Evolutionary conservation across 2,797 vertebrate species (phyloP).

Genomic region (Sylvia borin): DNA sequence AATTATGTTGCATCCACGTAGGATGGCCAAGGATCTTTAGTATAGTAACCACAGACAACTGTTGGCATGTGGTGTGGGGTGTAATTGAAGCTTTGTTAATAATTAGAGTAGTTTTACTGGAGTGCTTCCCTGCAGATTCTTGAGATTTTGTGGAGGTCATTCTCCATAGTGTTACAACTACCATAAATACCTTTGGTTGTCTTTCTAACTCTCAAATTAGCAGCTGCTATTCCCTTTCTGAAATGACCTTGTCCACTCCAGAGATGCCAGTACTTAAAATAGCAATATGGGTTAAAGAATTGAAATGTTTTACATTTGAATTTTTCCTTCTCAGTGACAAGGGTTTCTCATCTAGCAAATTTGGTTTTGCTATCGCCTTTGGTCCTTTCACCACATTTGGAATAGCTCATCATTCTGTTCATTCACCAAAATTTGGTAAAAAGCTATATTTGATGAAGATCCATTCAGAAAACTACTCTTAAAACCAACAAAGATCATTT

Average conservation of each 20-base stretch:
- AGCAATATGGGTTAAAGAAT: background rate
- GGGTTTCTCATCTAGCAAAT: background rate
- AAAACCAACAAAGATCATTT: background rate
- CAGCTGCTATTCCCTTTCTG: constrained; percentile 60
- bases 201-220: constrained; percentile 39
- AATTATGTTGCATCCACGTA: background rate
- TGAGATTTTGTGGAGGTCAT: constrained; percentile 40
- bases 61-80: background rate
- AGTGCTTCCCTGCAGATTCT: constrained; percentile 42
- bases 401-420: background rate
- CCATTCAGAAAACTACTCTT: background rate
- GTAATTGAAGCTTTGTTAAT: constrained; percentile 51
- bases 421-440: background rate
- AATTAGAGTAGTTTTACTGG: constrained; percentile 9
- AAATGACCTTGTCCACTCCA: constrained; percentile 16
- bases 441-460: background rate
- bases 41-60: constrained; percentile 15
- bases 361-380: background rate
- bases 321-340: background rate
- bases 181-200: constrained; percentile 51
- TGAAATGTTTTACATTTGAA: background rate
- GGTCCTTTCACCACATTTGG: background rate
- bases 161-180: constrained; percentile 4
- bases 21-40: background rate
- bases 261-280: constrained; percentile 20